Base-by-base conservation (phyloP, 1,140 invertebrate species). In the Mactra quadrangularis region DNA sequence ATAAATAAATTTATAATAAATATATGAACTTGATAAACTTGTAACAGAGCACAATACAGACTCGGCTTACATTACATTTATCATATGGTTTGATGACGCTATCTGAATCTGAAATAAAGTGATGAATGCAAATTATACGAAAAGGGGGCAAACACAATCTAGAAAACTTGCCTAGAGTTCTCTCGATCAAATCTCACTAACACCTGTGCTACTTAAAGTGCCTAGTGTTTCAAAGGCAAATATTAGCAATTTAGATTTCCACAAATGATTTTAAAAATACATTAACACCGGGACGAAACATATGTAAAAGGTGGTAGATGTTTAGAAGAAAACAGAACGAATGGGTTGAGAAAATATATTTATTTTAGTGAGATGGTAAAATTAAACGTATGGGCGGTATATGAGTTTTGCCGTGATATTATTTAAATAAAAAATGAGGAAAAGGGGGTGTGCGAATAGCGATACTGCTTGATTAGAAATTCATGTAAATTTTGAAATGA, bases 161-260 rank as follows among this genome's bases (percentile, higher is more conserved):
- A 19, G 17, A 72, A n/a, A 29, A 17, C 45, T 33, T 7, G 2
- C 25, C 19, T 27, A 22, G 41, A 38, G 15, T 17, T 6, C 17
- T 7, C 13, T 9, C 27, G 72, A 60, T 62, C 38, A 15, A 19
- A 76, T 76, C 72, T 76, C n/a, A 27, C 22, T 60, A 52, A 59
- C 76, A 78, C 76, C 76, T 78, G 76, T 68, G 62, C 17, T 55
- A 78, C 64, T 78, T 78, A 66, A 68, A 78, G 68, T 68, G 62
- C 47, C 47, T 50, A 53, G 25, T 38, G 62, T 78, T 68, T 78
- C 76, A 78, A 81, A 81, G 77, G 53, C n/a, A 59, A 70, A 19
- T 19, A 45, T 31, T 31, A 17, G 53, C 77, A 53, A 81, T 81
- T 81, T 41, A 81, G 77, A 81, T 81, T 59, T 45, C 15, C 9